phyloP scores from a whole-genome alignment of 2,797 vertebrate species.

The Lemur catta region DNA sequence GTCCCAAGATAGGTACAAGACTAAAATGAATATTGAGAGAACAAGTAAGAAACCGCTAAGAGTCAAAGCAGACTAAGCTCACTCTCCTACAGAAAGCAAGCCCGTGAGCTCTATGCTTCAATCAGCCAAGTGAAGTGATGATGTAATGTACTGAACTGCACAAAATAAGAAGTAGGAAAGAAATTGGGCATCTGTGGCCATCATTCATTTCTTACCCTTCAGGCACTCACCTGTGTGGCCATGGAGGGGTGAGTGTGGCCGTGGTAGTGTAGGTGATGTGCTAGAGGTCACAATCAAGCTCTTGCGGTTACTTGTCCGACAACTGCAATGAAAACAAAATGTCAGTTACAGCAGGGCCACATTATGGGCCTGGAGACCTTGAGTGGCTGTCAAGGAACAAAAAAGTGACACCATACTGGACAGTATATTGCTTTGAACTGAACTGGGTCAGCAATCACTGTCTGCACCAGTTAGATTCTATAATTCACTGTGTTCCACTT shows the following conservation, averaged over 20 bases:
- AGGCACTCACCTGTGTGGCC: slow-evolving; percentile 92
- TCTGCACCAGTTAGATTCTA: neutral
- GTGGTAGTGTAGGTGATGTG: slow-evolving; percentile 95
- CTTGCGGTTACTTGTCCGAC: slow-evolving; percentile 97
- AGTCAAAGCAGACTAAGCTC: slow-evolving; percentile 24
- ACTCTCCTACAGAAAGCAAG: slow-evolving; percentile 30
- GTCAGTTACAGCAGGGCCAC: neutral
- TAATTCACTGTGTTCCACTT: neutral
- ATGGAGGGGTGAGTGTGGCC: slow-evolving; percentile 96
- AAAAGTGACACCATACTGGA: neutral
- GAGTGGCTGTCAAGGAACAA: neutral
- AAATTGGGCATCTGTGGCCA: neutral
- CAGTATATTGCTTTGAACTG: neutral
- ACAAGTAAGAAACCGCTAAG: slow-evolving; percentile 29
- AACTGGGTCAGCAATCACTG: neutral
- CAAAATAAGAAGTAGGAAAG: slow-evolving; percentile 7
- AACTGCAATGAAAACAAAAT: slow-evolving; percentile 86
- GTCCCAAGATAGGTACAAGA: neutral
- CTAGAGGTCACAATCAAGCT: slow-evolving; percentile 97
- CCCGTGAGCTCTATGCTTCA: neutral
- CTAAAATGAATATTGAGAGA: neutral
- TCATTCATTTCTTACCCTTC: slow-evolving; percentile 21
- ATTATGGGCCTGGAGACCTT: neutral
- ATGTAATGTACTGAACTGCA: neutral
- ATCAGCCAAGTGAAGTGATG: neutral